Base-by-base conservation (phyloP, 30 jellyfish, hydroid and myxozoan species). In the Chrysaora quinquecirrha region DNA sequence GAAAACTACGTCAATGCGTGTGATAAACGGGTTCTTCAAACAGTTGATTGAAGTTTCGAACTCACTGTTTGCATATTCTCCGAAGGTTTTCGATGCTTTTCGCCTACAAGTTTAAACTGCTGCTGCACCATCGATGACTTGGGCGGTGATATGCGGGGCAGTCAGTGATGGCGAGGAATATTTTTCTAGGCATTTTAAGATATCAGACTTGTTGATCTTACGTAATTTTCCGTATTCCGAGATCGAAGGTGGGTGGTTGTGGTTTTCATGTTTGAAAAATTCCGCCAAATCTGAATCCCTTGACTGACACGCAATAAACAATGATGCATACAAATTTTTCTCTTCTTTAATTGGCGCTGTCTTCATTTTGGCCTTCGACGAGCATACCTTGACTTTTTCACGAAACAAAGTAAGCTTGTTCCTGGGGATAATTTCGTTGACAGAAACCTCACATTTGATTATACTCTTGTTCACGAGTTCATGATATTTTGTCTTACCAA, bases 41-140 rank as follows among this genome's bases (percentile, higher is more conserved):
- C 14, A 0, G 0, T 58, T 27, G 58, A 4, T 35, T 23, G 50
- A 27, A 77, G 20, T 31, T 58, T 23, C 50, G 75, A 74, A 49
- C 3, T 47, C 60, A 14, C 56, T 54, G 30, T 21, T 30, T 33
- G 29, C 7, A 34, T 68, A 49, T 1, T 82, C 80, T 24, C 89
- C 66, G 34, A 48, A 82, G 2, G 79, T 70, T 1, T 32, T 60
- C 2, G 79, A 30, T 2, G 48, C 71, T 54, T 58, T 60, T 16
- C 79, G 70, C 1, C 52, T 68, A 19, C 24, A 1, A 48, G 62
- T 58, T 12, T 77, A 70, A 7, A 77, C 69, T 23, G 62, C 16
- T 14, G 67, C 88, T 9, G 88, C 88, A 10, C 88, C 88, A 77
- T 77, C 70, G 1, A 60, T 32, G 16, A 74, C 86, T 18, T 38